A percentile compares a stretch with the other conserved stretches of the same genome.
These are phyloP conservation scores for Myanophis thanlyinensis DNA, from an alignment of 2,113 vertebrate species.

Conservation along the genomic window DNA sequence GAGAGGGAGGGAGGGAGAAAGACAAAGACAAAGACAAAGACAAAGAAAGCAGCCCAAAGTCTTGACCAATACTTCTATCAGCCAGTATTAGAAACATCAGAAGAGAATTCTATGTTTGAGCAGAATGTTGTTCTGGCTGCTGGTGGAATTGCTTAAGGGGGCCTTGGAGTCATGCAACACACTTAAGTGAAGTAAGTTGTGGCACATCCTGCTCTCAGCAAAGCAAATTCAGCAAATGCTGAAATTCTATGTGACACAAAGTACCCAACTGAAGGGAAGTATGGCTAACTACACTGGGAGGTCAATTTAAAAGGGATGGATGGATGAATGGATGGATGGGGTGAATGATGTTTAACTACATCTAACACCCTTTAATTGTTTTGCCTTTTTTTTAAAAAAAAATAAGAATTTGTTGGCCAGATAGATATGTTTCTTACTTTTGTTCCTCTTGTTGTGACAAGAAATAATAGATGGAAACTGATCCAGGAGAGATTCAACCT, in stretches of 20 bases:
- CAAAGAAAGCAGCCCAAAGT: not conserved
- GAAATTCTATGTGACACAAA: not conserved
- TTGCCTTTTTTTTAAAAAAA: not conserved
- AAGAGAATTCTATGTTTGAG: not conserved
- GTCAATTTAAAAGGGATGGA: not conserved
- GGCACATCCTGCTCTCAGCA: not conserved
- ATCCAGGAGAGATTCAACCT: too few relatives aligned
- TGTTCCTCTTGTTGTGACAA: not conserved
- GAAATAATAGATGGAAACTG: too few relatives aligned
- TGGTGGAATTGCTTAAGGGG: not conserved
- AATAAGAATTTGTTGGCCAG: not conserved
- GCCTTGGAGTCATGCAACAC: not conserved
- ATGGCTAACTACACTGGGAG: not conserved
- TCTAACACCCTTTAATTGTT: not conserved
- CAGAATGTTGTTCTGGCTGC: not conserved
- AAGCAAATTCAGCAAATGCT: not conserved
- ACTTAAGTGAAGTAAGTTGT: not conserved
- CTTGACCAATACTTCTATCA: not conserved
- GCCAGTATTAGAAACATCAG: not conserved
- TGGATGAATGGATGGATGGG: not conserved
- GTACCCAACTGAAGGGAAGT: not conserved
- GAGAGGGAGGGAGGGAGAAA: not conserved
- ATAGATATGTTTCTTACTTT: not conserved
- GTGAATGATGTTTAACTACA: not conserved
- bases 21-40: too few relatives aligned